A percentile compares a stretch with the other conserved stretches of the same genome.
Evolutionary conservation across 92 coral and sea anemone genomes (phyloP).

Genomic region (Heteractis magnifica): DNA sequence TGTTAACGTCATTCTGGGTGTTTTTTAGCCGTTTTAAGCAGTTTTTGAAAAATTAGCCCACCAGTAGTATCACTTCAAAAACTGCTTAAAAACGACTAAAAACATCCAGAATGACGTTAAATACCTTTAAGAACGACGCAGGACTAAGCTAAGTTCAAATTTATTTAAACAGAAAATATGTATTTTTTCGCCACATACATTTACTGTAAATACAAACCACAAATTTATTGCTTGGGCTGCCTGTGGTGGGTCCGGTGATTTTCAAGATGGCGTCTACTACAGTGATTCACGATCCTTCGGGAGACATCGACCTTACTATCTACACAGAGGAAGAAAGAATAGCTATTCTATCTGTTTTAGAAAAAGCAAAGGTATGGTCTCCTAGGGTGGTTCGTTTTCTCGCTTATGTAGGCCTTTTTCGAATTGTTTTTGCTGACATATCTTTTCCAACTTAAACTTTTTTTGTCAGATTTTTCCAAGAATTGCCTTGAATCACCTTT

Average conservation of each 20-base stretch:
- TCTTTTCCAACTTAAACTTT: background rate
- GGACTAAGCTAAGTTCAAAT: too few relatives aligned
- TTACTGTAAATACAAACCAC: background rate
- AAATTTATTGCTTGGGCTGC: background rate
- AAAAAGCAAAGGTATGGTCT: constrained; percentile 79
- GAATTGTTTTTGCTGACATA: background rate
- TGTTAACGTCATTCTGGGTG: too few relatives aligned
- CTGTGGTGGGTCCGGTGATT: background rate
- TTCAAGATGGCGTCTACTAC: constrained; percentile 85
- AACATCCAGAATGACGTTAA: too few relatives aligned
- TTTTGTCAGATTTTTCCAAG: too few relatives aligned
- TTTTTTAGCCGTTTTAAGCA: too few relatives aligned
- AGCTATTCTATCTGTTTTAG: constrained; percentile 83
- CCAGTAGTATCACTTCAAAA: too few relatives aligned
- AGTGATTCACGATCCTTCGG: constrained; percentile 68
- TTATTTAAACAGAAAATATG: too few relatives aligned
- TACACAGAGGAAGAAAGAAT: constrained; percentile 89
- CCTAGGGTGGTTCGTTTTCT: background rate
- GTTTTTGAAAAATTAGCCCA: too few relatives aligned
- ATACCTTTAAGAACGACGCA: too few relatives aligned
- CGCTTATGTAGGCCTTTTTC: background rate
- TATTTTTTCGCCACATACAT: background rate
- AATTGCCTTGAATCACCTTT: too few relatives aligned
- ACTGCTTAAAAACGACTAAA: too few relatives aligned
- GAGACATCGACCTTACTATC: constrained; percentile 83